Conservation (phyloP, 2,888 invertebrate species). For the Lathronympha strigana region DNA sequence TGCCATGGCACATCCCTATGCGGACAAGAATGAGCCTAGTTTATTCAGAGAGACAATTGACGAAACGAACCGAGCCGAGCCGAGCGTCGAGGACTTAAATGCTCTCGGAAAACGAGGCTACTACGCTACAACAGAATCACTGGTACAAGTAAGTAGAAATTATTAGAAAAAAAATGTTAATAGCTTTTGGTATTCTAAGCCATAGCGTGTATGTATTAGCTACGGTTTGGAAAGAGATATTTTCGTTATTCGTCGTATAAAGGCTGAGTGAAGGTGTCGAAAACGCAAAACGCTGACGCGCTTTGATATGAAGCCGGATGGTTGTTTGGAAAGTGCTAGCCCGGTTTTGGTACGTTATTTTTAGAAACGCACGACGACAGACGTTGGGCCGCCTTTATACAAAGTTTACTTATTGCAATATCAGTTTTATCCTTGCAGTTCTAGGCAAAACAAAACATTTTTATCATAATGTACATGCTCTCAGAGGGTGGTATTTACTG, state of each 20-base stretch:
- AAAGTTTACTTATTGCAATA: background rate
- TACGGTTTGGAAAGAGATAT: constrained; percentile 21
- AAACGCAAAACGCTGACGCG: constrained; percentile 28
- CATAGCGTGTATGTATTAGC: too few relatives aligned
- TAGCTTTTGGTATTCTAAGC: background rate
- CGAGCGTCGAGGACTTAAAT: constrained; percentile 12
- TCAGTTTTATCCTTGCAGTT: background rate
- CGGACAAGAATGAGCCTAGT: constrained; percentile 14
- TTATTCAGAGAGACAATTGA: constrained; percentile 19
- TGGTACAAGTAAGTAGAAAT: background rate
- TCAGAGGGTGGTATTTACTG: too few relatives aligned
- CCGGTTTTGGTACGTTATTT: background rate
- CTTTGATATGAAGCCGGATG: constrained; percentile 16
- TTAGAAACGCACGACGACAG: background rate
- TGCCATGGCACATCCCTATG: background rate
- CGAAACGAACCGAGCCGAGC: background rate
- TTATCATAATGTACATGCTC: too few relatives aligned
- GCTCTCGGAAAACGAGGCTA: constrained; percentile 19
- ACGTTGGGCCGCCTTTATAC: background rate
- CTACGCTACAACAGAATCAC: constrained; percentile 3
- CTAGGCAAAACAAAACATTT: background rate
- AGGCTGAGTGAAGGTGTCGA: constrained; percentile 1
- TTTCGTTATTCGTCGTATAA: constrained; percentile 23
- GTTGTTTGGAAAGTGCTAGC: constrained; percentile 11
- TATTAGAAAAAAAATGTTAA: background rate